phyloP scores from a whole-genome alignment of 2,113 vertebrate genomes.

The Scortum barcoo region DNA sequence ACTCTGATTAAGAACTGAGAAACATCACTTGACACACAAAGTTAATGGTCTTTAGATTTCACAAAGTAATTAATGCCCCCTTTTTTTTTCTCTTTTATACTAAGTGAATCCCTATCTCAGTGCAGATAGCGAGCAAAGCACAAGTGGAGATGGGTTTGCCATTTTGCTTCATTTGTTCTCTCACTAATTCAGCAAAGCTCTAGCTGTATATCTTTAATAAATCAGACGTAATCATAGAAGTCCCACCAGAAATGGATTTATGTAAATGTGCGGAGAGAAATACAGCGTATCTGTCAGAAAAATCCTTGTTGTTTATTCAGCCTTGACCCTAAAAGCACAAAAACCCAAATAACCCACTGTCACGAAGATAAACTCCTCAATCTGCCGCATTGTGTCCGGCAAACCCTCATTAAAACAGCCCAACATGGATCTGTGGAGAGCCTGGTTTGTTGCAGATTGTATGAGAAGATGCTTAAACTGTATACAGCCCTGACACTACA shows the following conservation, averaged over 20 bases:
- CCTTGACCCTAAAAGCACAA: constrained; percentile 34
- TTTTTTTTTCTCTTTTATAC: constrained; percentile 58
- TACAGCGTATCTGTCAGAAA: constrained; percentile 35
- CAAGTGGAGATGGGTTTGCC: constrained; percentile 61
- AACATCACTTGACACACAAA: constrained; percentile 82
- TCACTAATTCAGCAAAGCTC: constrained; percentile 50
- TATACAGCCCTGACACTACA: constrained; percentile 53
- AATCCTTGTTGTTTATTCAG: constrained; percentile 41
- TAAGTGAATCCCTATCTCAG: constrained; percentile 70
- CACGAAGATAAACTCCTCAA: constrained; percentile 57
- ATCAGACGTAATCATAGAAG: constrained; percentile 47
- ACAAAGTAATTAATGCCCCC: constrained; percentile 78
- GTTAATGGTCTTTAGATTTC: constrained; percentile 82
- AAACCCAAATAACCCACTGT: constrained; percentile 36
- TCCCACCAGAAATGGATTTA: constrained; percentile 35
- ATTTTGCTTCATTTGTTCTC: constrained; percentile 68
- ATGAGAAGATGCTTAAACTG: constrained; percentile 48
- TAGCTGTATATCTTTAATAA: constrained; percentile 52
- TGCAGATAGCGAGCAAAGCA: constrained; percentile 65
- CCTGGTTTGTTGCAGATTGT: constrained; percentile 42
- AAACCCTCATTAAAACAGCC: constrained; percentile 65
- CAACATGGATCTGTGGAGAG: constrained; percentile 36
- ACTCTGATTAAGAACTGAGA: constrained; percentile 79
- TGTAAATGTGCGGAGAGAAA: constrained; percentile 42
- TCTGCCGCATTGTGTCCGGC: constrained; percentile 61